phyloP scores from a whole-genome alignment of 2,888 invertebrate species.

The Cephus pulcher region DNA sequence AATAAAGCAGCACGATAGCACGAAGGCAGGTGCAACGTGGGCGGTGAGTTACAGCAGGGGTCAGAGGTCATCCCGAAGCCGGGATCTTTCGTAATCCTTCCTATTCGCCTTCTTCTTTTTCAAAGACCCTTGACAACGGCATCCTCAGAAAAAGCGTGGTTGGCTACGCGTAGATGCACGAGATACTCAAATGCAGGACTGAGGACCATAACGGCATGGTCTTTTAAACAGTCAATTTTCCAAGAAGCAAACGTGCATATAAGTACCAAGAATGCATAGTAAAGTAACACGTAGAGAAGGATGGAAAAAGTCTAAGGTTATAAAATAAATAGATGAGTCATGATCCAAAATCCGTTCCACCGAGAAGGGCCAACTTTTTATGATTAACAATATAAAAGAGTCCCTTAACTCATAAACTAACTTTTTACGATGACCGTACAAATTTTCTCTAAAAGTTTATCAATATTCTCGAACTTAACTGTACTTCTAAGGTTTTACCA shows the following conservation, averaged over 20 bases:
- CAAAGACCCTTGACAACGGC: neutral
- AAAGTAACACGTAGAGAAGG: neutral
- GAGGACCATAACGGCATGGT: neutral
- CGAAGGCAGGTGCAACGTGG: slow-evolving; percentile 61
- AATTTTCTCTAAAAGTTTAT: neutral
- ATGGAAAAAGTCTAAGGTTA: neutral
- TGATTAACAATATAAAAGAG: neutral
- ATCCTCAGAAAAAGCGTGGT: slow-evolving; percentile 22
- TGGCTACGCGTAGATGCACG: slow-evolving; percentile 23
- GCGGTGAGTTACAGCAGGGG: slow-evolving; percentile 57
- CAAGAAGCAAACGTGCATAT: neutral
- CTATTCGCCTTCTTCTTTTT: slow-evolving; percentile 22
- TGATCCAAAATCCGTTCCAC: neutral
- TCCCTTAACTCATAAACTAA: neutral
- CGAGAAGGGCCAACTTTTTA: neutral
- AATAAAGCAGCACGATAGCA: slow-evolving; percentile 54
- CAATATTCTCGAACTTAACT: neutral
- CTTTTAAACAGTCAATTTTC: neutral
- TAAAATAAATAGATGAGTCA: neutral
- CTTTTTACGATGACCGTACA: neutral
- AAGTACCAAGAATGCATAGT: neutral
- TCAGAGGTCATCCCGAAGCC: slow-evolving; percentile 52
- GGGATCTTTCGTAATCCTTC: slow-evolving; percentile 50
- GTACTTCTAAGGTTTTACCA: neutral
- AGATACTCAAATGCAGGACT: slow-evolving; percentile 26